Evolutionary conservation across 1,140 invertebrate genomes (phyloP).

Genomic region (Pinna nobilis): DNA sequence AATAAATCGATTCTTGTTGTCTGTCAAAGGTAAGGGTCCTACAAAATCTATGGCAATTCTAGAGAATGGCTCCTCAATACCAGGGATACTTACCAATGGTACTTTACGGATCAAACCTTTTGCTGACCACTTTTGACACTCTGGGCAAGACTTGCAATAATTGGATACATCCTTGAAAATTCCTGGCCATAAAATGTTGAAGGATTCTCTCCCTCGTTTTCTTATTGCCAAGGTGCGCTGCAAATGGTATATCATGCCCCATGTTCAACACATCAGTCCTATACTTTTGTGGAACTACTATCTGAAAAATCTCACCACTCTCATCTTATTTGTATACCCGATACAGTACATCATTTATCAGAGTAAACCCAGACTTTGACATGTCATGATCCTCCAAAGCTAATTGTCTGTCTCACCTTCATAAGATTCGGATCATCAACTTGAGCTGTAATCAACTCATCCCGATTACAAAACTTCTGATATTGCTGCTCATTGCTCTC

Average conservation of each 20-base stretch:
- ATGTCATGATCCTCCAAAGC: too few relatives aligned
- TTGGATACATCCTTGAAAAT: neutral
- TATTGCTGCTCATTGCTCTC: too few relatives aligned
- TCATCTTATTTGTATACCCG: too few relatives aligned
- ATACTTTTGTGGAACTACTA: conserved; percentile 14
- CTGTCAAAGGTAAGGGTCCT: conserved; percentile 4
- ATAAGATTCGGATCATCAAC: too few relatives aligned
- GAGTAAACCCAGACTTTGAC: too few relatives aligned
- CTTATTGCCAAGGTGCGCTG: conserved; percentile 6
- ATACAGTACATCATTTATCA: too few relatives aligned
- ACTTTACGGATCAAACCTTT: neutral
- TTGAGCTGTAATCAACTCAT: too few relatives aligned
- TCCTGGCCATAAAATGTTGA: conserved; percentile 17
- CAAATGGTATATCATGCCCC: conserved; percentile 12
- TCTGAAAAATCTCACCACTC: conserved; percentile 4
- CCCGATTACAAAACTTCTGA: too few relatives aligned
- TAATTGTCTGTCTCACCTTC: too few relatives aligned
- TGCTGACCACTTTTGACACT: neutral
- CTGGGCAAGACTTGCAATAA: conserved; percentile 2
- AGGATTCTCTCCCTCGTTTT: conserved; percentile 12
- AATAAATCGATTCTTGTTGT: conserved; percentile 14
- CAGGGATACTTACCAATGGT: neutral
- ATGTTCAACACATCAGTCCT: neutral
- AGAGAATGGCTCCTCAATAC: neutral
- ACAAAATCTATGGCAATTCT: conserved; percentile 7